Evolutionary conservation across 2,888 invertebrate genomes (phyloP).

Genomic region (Lithophane ornitopus): DNA sequence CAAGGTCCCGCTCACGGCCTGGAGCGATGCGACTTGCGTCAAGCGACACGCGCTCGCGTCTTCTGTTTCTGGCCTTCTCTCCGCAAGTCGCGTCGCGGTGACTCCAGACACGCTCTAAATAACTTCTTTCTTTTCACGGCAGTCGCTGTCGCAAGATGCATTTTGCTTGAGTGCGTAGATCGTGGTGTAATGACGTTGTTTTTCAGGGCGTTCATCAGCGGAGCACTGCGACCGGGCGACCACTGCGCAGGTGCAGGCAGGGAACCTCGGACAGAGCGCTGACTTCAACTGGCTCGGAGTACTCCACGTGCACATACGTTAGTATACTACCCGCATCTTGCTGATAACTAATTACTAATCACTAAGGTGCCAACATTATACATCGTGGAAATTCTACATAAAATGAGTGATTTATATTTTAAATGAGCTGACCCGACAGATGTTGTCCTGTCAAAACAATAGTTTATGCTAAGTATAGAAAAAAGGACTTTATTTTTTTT

Average conservation of each 20-base stretch:
- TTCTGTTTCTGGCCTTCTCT: not conserved
- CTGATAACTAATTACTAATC: not conserved
- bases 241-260: constrained; percentile 49
- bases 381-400: not conserved
- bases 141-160: not conserved
- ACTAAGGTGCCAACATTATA: not conserved
- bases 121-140: not conserved
- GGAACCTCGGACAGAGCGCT: constrained; percentile 67
- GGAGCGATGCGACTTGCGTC: not conserved
- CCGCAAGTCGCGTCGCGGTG: not conserved
- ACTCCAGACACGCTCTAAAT: too few relatives aligned
- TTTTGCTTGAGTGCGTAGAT: not conserved
- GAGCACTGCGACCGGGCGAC: constrained; percentile 44
- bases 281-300: constrained; percentile 80
- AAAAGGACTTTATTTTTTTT: too few relatives aligned
- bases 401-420: not conserved
- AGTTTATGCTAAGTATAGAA: too few relatives aligned
- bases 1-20: not conserved
- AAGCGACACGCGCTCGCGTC: not conserved
- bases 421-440: too few relatives aligned
- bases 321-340: constrained; percentile 50
- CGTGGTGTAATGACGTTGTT: not conserved
- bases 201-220: constrained; percentile 8
- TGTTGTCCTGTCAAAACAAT: too few relatives aligned
- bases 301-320: constrained; percentile 76